Percentiles rank a stretch among this genome's conserved stretches.
Conservation (phyloP, 2,888 invertebrate genomes). For the Euplexia lucipara region DNA sequence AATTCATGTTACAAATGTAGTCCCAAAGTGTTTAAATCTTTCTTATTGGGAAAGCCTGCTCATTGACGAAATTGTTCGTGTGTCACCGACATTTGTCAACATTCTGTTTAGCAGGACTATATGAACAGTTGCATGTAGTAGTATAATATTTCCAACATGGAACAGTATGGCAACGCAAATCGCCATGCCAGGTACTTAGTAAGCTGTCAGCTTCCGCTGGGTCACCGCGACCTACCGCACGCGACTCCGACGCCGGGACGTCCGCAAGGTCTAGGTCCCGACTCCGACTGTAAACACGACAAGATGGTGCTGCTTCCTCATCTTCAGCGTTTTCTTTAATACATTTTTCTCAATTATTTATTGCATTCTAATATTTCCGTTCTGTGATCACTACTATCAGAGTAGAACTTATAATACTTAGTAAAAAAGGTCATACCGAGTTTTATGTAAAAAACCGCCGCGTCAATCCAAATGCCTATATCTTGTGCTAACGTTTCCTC, state of each 20-base stretch:
- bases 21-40: background rate
- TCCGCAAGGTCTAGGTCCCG: slow-evolving; percentile 65
- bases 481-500: too few species aligned
- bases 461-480: too few species aligned
- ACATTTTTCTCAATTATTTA: too few species aligned
- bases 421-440: too few species aligned
- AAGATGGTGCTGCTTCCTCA: slow-evolving; percentile 52
- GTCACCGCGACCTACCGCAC: slow-evolving; percentile 69
- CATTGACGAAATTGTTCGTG: background rate
- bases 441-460: too few species aligned
- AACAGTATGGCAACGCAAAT: slow-evolving; percentile 8
- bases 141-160: slow-evolving; percentile 12
- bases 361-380: too few species aligned
- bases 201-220: slow-evolving; percentile 38
- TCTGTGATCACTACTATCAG: too few species aligned
- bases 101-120: background rate
- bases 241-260: slow-evolving; percentile 51
- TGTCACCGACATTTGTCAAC: slow-evolving; percentile 1
- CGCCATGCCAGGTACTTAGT: slow-evolving; percentile 22
- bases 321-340: slow-evolving; percentile 7
- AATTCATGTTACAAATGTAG: background rate
- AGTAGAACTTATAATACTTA: too few species aligned
- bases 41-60: background rate
- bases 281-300: slow-evolving; percentile 49
- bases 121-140: slow-evolving; percentile 2